Conservation (phyloP, 2,888 invertebrate species). For the Zygaena filipendulae region DNA sequence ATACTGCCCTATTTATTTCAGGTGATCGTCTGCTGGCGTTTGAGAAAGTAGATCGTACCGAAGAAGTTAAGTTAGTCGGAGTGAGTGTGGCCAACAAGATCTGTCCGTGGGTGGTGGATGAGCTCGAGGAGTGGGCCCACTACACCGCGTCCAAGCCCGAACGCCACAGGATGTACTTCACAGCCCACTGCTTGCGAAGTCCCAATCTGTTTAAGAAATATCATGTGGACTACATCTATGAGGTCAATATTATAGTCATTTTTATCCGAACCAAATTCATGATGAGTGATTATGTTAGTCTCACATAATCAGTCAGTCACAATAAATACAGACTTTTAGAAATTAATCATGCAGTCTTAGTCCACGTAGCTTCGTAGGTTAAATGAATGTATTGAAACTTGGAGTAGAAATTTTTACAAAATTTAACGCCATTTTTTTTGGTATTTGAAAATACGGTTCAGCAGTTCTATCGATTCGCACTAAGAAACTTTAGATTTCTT, state of each 20-base stretch:
- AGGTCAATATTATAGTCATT: slow-evolving; percentile 33
- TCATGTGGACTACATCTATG: slow-evolving; percentile 52
- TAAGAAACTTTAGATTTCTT: too few species aligned
- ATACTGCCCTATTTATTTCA: too few species aligned
- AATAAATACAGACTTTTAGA: too few species aligned
- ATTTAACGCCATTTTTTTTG: too few species aligned
- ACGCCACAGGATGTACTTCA: slow-evolving; percentile 55
- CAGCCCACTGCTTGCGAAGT: slow-evolving; percentile 52
- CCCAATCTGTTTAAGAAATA: slow-evolving; percentile 56
- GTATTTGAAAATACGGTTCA: too few species aligned
- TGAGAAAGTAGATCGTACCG: slow-evolving; percentile 34
- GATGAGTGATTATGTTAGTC: too few species aligned
- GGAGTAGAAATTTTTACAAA: too few species aligned
- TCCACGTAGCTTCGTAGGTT: too few species aligned
- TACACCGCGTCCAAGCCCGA: slow-evolving; percentile 40
- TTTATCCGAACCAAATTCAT: not conserved
- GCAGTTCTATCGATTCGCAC: too few species aligned
- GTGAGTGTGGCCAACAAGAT: slow-evolving; percentile 52
- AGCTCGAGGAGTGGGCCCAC: slow-evolving; percentile 64
- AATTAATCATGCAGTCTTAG: too few species aligned
- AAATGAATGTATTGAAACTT: too few species aligned
- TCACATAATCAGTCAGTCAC: too few species aligned
- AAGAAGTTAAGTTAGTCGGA: slow-evolving; percentile 51
- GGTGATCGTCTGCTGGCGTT: slow-evolving; percentile 39
- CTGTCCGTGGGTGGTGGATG: slow-evolving; percentile 59